A percentile compares a stretch with the other conserved stretches of the same genome.
Evolutionary conservation across 2,888 invertebrate species (phyloP).

Genomic region (Coelinius sp.): DNA sequence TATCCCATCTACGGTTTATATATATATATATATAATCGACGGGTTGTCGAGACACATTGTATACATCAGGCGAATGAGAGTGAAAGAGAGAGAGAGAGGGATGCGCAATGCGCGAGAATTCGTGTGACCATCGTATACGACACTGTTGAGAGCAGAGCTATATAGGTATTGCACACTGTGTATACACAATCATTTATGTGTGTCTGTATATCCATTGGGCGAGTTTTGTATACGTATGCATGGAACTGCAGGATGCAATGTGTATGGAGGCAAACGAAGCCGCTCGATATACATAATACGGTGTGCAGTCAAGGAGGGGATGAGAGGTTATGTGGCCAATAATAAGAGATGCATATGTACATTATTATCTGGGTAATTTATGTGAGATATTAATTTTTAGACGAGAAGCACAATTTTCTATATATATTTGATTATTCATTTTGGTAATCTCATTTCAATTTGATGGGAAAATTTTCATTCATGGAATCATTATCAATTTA

Average conservation of each 20-base stretch:
- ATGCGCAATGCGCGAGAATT: constrained; percentile 14
- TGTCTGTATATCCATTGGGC: not conserved
- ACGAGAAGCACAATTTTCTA: too few relatives aligned
- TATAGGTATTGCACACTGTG: not conserved
- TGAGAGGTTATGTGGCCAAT: not conserved
- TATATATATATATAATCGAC: constrained; percentile 13
- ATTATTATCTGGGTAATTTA: not conserved
- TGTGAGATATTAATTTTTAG: too few relatives aligned
- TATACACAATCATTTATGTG: constrained; percentile 9
- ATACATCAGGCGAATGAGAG: not conserved
- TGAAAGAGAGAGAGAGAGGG: not conserved
- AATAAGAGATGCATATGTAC: not conserved
- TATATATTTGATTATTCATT: not conserved
- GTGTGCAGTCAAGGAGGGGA: not conserved
- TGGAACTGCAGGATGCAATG: constrained; percentile 15
- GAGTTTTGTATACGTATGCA: not conserved
- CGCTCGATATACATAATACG: constrained; percentile 27
- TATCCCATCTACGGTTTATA: constrained; percentile 23
- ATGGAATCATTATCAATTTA: not conserved
- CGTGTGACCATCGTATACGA: constrained; percentile 2
- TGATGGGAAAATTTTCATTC: not conserved
- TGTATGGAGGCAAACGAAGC: not conserved
- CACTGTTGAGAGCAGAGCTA: not conserved
- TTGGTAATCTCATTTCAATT: not conserved
- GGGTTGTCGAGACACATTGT: not conserved